Base-by-base conservation (phyloP, 2,888 invertebrate genomes). In the Dyspetes luteomarginatus region DNA sequence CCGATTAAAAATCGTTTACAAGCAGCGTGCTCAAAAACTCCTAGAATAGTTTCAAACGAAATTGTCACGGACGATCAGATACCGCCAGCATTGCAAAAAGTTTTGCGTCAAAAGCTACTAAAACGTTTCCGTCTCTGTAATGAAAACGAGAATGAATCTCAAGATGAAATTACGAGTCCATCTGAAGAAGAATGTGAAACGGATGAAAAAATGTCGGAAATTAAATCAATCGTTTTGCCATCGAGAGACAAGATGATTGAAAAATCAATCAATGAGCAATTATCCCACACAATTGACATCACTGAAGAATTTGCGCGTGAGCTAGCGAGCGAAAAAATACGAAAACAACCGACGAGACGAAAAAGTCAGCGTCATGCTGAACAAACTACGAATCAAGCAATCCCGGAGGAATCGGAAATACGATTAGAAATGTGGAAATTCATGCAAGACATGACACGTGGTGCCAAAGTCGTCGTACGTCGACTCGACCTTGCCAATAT, bases 401-500 rank as follows among this genome's bases (percentile, higher is more conserved):
- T 17, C 0, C 7, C 9, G 4, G 58, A 69, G 2, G 26, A 55
- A 5, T 45, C 78, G 50, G 85, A 88, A 43, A 73, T 86, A 24
- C 86, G 82, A 41, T 73, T 91, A 52, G 86, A 91, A 74, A 87
- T 91, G 85, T 84, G 86, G 77, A 91, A 91, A 85, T 87, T 91
- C n/a, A 83, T 91, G 60, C 88, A 86, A 36, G 90, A 91, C 58
- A 88, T 91, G 45, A 89, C 88, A 2, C 86, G 85, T 68, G 91
- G 91, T 65, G 91, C 86, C 36, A 89, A 87, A 80, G 91, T 92
- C 30, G 89, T 91, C 12, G 81, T 92, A 50, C 87, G 83, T 65
- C 90, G 91, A 24, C 76, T 92, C 60, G 88, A 88, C 80, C 83
- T 86, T 41, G 84, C 84, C 26, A 87, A 82, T 83, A 85, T 87